Evolutionary conservation across 2,888 invertebrate species (phyloP), one percentile per base, ranked within the genome.

Genomic region (Apocheima hispidaria): DNA sequence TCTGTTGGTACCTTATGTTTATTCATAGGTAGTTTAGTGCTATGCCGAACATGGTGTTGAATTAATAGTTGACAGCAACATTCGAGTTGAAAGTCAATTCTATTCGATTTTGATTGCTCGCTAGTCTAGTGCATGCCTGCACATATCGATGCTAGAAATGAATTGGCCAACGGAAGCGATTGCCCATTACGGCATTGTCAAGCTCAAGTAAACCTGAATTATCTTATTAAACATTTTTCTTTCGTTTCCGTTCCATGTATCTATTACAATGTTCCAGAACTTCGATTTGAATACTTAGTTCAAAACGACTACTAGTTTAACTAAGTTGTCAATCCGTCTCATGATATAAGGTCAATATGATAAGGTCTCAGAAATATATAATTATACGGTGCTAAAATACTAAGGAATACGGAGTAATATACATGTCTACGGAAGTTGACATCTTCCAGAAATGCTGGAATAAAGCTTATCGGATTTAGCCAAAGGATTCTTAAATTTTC

Each of bases 71-170:
- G 38, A 50, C 36, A 20, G 35, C 36, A 16, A 30, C 9, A 33
- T 46, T 30, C 6, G 14, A 35, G 14, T 35, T 30, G 14, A 51
- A 12, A 5, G 23, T n/a, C n/a, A n/a, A n/a, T n/a, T n/a, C n/a
- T 51, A 38, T 38, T 51, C 2, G 28, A 10, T 18, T 30, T 46
- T 46, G 46, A 46, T 46, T 18, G 46, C 46, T 30, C 46, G 9
- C 18, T 10, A 46, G 30, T 46, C 30, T 10, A 46, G 46, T 46
- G 35, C 38, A 26, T 51, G 50, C 16, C 10, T 38, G 38, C 38
- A 43, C 33, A 43, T 35, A 10, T 46, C 18, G 10, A 18, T 30
- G 46, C 46, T 18, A 14, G 6, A 6, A n/a, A 18, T 20, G 21
- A 21, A 20, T 40, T 7, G 4, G 3, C 23, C 5, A 23, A 26